A percentile compares a stretch with the other conserved stretches of the same genome.
Evolutionary conservation across 1,140 invertebrate genomes (phyloP).

Genomic region (Polypedilum vanderplanki): DNA sequence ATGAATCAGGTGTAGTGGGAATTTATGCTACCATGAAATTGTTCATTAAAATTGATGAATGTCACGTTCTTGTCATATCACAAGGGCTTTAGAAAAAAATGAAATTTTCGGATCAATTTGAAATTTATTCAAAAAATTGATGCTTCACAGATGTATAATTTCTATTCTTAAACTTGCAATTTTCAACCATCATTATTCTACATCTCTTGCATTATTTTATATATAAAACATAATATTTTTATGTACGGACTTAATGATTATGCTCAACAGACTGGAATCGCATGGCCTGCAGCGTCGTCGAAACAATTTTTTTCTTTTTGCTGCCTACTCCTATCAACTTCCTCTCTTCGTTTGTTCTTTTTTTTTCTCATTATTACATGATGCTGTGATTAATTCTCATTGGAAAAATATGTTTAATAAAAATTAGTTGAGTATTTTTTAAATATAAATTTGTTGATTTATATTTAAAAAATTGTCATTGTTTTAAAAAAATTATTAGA

Average conservation of each 20-base stretch:
- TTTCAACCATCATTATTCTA: slow-evolving; percentile 2
- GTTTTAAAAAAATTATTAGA: no score
- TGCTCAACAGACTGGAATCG: slow-evolving; percentile 27
- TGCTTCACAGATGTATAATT: no score
- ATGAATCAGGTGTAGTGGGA: background rate
- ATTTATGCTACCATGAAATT: background rate
- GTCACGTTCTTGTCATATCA: background rate
- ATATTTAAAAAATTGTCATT: no score
- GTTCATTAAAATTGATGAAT: slow-evolving; percentile 19
- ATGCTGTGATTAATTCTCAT: slow-evolving; percentile 1
- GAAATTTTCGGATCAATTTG: background rate
- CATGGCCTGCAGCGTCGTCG: background rate
- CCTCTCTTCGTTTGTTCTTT: no score
- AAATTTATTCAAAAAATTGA: background rate
- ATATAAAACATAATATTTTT: no score
- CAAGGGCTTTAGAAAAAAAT: background rate
- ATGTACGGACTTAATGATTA: slow-evolving; percentile 8
- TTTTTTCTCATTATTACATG: background rate
- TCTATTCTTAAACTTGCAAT: background rate
- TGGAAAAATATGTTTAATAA: no score
- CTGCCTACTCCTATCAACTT: no score
- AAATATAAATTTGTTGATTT: no score
- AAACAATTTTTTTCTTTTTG: no score
- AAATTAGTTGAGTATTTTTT: no score
- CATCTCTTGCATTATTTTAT: background rate